Base-by-base conservation (phyloP, 2,113 vertebrate genomes). In the Lamprotornis superbus region DNA sequence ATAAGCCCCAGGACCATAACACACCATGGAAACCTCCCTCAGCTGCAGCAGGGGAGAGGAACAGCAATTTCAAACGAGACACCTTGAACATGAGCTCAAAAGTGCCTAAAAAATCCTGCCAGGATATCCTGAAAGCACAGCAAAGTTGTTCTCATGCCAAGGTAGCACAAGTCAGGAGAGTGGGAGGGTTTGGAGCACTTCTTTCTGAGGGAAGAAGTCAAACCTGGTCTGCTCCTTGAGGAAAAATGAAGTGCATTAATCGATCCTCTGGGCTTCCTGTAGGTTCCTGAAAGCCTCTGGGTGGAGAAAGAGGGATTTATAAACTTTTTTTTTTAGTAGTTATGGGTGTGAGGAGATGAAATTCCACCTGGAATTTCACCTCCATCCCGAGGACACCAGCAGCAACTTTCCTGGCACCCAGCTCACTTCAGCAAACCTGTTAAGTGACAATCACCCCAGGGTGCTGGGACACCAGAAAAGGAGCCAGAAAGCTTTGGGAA, bases 141-240 rank as follows among this genome's bases (percentile, higher is more conserved):
- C 21, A 25, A 35, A 53, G 57, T 9, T 16, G 47, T 44, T 44
- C 14, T 13, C 25, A 9, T 37, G 31, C 68, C 33, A 21, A 52
- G 23, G 74, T 2, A 3, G 21, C n/a, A 33, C 6, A 8, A 9
- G 9, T 7, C 39, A 35, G 37, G 37, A n/a, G 33, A 21, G 0
- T n/a, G 63, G 35, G 49, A 28, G 83, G 12, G 39, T 57, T 39
- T 57, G 37, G 28, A 42, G 5, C 12, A 2, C 5, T 55, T 57
- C 20, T 59, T 33, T 55, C 53, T 28, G 23, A 71, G 61, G 22
- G 47, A 50, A 61, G 25, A 76, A 50, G 10, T 18, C 31, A 16
- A 31, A 73, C 8, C 68, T 64, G 63, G 15, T 39, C 56, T 21
- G 15, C 11, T 57, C 47, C 39, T 56, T 15, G 44, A 52, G 57